Evolutionary conservation across 2,888 invertebrate genomes (phyloP), one percentile per base, ranked within the genome.

Genomic region (Eustalomyia histrio): DNA sequence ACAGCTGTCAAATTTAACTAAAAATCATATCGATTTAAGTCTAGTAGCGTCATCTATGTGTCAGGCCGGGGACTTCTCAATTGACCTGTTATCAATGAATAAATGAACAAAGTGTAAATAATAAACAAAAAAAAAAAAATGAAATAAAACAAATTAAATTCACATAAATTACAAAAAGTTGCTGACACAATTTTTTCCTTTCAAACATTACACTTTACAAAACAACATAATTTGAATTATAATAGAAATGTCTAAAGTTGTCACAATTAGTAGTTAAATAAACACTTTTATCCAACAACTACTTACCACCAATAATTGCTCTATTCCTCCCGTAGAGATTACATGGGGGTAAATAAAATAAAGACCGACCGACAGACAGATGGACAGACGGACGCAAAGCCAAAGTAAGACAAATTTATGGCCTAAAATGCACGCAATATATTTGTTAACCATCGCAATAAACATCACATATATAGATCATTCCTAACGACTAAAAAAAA

Each of bases 201-300:
- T 1, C 0, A 55, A 24, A 55, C n/a, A 24, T 24, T 24, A 55
- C 55, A n/a, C 55, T 24, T 24, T 16, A 14, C 24, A 21, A 21
- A 1, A 55, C 55, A 29, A 14, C 24, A 6, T 14, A 43, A 55
- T 67, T 80, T 72, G 43, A 68, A 52, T 76, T 72, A 43, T 58
- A 68, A 80, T 72, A 39, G 50, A 72, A 75, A 72, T 43, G 43
- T 50, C 53, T 43, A 63, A 57, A 68, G 61, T 72, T 80, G 80
- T 73, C 76, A 68, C 76, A 80, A 80, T 80, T 76, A 80, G 68
- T 68, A 71, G 65, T 60, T 75, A 50, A 61, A 53, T 60, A 80
- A 71, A 80, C 75, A 75, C 71, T 79, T 75, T 75, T 80, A 55
- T 71, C 35, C 58, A 47, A 17, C 58, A 47, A 17, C 47, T 79